Conservation (phyloP, 2,888 invertebrate species). For the Polymixis lichenea region DNA sequence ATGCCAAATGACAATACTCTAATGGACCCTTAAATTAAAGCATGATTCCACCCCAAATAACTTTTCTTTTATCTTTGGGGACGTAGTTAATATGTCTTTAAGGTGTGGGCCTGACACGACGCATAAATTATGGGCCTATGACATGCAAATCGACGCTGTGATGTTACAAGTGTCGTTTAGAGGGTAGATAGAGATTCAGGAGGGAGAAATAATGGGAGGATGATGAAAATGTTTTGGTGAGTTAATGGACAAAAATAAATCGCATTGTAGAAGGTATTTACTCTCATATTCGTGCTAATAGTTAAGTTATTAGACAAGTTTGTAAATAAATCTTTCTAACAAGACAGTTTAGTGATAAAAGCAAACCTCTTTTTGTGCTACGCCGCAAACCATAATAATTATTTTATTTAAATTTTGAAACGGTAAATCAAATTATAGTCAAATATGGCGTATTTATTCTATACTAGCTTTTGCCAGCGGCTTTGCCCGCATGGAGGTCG, state of each 20-base stretch:
- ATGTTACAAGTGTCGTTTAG: conserved; percentile 45
- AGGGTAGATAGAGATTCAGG: conserved; percentile 14
- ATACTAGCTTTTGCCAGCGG: no score
- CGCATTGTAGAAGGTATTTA: neutral
- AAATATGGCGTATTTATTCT: no score
- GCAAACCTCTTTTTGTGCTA: no score
- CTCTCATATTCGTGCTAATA: no score
- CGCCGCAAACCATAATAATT: no score
- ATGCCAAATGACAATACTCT: conserved; percentile 17
- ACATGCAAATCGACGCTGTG: conserved; percentile 56
- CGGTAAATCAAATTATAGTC: no score
- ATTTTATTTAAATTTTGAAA: no score
- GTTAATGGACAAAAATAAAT: neutral
- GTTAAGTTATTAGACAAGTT: no score
- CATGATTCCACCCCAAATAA: conserved; percentile 31
- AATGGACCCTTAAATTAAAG: conserved; percentile 38
- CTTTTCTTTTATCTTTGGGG: conserved; percentile 57
- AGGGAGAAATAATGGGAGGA: neutral
- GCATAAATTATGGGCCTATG: conserved; percentile 57
- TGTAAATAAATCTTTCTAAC: no score
- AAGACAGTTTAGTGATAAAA: no score
- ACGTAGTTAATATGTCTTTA: conserved; percentile 58
- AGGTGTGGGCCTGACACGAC: conserved; percentile 27
- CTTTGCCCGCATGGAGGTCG: no score
- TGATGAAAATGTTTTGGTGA: neutral